A percentile compares a stretch with the other conserved stretches of the same genome.
Evolutionary conservation across 2,797 vertebrate genomes (phyloP).

Genomic region (Sarcoramphus papa): DNA sequence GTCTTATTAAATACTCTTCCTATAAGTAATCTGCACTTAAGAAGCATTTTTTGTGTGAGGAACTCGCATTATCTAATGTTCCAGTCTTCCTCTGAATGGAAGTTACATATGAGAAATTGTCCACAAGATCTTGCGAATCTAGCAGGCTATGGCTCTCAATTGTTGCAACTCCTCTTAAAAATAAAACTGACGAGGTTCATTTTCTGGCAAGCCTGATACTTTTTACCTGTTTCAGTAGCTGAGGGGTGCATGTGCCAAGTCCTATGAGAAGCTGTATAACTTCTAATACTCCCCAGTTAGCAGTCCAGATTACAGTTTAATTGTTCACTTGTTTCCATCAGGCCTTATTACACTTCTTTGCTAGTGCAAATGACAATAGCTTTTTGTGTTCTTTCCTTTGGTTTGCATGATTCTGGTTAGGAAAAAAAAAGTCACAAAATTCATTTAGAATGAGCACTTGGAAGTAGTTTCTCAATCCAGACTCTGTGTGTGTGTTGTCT

Average conservation of each 20-base stretch:
- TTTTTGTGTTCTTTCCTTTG: slow-evolving; percentile 23
- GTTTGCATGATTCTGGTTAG: background rate
- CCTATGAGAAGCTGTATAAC: background rate
- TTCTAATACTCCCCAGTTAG: background rate
- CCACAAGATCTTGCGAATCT: background rate
- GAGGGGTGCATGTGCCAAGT: background rate
- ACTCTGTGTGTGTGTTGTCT: background rate
- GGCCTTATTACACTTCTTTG: background rate
- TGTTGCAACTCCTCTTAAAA: background rate
- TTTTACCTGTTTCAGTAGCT: background rate
- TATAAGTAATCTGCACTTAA: background rate
- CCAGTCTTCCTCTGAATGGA: background rate
- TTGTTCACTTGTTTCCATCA: background rate
- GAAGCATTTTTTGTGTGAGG: background rate
- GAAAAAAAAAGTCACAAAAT: background rate
- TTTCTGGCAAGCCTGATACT: background rate
- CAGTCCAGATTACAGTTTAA: background rate
- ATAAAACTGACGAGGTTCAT: background rate
- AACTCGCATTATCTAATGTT: background rate
- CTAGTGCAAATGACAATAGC: background rate
- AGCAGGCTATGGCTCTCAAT: background rate
- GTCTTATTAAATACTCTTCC: background rate
- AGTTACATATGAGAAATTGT: background rate
- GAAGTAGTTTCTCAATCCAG: slow-evolving; percentile 10
- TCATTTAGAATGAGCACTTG: slow-evolving; percentile 1